Conservation (phyloP, 2,113 vertebrate species). For the Seriola dumerili region DNA sequence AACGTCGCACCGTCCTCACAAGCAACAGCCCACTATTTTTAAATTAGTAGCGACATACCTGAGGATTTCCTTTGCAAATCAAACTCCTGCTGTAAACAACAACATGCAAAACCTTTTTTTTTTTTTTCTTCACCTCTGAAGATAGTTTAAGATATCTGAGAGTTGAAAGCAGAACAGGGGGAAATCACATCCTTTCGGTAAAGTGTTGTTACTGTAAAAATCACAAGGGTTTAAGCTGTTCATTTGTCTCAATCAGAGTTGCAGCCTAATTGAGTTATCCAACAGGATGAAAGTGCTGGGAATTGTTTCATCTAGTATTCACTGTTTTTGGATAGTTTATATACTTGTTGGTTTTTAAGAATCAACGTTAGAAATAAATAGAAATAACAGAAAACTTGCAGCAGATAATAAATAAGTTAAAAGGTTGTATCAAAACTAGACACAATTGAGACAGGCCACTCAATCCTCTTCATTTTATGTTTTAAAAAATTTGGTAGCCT, state of each 20-base stretch:
- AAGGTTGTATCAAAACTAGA: not conserved
- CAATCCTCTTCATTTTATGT: not conserved
- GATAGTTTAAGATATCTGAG: not conserved
- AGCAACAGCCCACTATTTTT: not conserved
- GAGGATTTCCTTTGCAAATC: not conserved
- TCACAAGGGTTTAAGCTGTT: not conserved
- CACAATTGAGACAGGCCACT: slow-evolving; percentile 1
- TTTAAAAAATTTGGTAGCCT: not conserved
- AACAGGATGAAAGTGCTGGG: not conserved
- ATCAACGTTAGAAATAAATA: not conserved
- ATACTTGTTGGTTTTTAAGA: not conserved
- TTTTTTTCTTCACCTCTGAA: not conserved
- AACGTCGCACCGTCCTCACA: not conserved
- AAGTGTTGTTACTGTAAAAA: not conserved
- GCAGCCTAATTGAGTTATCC: not conserved
- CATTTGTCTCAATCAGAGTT: not conserved
- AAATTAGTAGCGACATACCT: not conserved
- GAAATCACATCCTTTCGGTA: not conserved
- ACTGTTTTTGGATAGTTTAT: not conserved
- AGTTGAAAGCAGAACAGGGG: not conserved
- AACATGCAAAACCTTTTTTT: not conserved
- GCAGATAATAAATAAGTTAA: not conserved
- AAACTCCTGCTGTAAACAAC: not conserved
- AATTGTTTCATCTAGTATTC: not conserved
- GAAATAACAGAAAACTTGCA: not conserved